Conservation (phyloP, 23 tunicate genomes). For the Halocynthia aurantium region DNA sequence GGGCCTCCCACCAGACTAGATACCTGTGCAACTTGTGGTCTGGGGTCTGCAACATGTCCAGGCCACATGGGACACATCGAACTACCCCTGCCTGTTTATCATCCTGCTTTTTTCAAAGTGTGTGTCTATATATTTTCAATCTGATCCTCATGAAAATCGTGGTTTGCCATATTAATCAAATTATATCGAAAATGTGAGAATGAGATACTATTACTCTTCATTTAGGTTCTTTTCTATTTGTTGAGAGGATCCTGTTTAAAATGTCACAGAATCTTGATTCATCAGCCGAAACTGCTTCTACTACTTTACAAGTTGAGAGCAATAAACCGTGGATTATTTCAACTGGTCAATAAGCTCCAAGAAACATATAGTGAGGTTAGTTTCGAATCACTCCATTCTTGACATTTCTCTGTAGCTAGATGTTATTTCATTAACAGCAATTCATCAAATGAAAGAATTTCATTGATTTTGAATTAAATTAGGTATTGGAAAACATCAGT, state of each 20-base stretch:
- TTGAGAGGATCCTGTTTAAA: conserved; percentile 49
- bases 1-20: conserved; percentile 57
- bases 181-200: not conserved
- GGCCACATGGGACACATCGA: conserved; percentile 89
- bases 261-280: conserved; percentile 47
- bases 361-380: conserved; percentile 36
- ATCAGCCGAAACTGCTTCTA: conserved; percentile 25
- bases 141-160: not conserved
- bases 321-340: conserved; percentile 41
- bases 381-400: not conserved
- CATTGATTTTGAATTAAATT: too few relatives aligned
- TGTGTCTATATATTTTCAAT: not conserved
- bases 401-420: too few relatives aligned
- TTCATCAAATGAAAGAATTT: too few relatives aligned
- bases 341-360: conserved; percentile 34
- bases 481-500: too few relatives aligned
- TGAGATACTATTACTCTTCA: not conserved
- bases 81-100: conserved; percentile 76
- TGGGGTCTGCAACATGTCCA: conserved; percentile 40
- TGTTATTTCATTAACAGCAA: too few relatives aligned
- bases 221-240: conserved; percentile 33
- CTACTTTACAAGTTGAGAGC: conserved; percentile 56
- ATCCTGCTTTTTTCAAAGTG: conserved; percentile 82
- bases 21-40: conserved; percentile 67
- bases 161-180: not conserved